Conservation (phyloP, 2,113 vertebrate genomes). For the Rafetus swinhoei region DNA sequence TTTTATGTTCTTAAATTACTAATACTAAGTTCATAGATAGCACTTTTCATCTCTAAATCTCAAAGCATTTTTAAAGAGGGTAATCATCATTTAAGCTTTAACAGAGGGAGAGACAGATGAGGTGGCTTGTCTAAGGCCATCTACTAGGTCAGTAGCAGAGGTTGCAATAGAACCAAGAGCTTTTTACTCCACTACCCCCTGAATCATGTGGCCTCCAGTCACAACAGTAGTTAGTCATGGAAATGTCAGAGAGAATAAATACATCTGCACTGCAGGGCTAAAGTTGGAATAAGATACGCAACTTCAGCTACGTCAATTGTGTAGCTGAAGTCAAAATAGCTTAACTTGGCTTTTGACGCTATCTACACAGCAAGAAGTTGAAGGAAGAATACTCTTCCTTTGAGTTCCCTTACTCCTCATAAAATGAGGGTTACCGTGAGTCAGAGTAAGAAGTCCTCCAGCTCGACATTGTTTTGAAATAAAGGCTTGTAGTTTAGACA, state of each 20-base stretch:
- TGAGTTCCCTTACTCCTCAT: too few species aligned
- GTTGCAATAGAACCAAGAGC: background rate
- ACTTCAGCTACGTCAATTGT: too few species aligned
- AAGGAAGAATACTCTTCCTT: too few species aligned
- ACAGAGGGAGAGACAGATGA: background rate
- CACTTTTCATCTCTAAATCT: conserved; percentile 49
- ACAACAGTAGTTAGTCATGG: background rate
- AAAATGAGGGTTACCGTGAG: too few species aligned
- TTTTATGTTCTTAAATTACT: background rate
- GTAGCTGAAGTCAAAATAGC: too few species aligned
- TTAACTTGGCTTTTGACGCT: too few species aligned
- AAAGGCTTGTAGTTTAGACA: too few species aligned
- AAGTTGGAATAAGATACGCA: too few species aligned
- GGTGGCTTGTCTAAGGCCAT: background rate
- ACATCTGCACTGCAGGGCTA: too few species aligned
- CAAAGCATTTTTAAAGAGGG: background rate
- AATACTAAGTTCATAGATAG: background rate
- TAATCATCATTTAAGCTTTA: conserved; percentile 17
- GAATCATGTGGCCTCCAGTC: background rate
- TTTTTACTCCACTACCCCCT: conserved; percentile 6
- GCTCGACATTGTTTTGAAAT: too few species aligned
- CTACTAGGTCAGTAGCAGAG: background rate
- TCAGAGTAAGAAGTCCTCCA: too few species aligned
- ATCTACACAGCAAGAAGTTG: too few species aligned
- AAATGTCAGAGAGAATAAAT: background rate